phyloP scores from a whole-genome alignment of 2,113 vertebrate species.

The Barnardius zonarius region DNA sequence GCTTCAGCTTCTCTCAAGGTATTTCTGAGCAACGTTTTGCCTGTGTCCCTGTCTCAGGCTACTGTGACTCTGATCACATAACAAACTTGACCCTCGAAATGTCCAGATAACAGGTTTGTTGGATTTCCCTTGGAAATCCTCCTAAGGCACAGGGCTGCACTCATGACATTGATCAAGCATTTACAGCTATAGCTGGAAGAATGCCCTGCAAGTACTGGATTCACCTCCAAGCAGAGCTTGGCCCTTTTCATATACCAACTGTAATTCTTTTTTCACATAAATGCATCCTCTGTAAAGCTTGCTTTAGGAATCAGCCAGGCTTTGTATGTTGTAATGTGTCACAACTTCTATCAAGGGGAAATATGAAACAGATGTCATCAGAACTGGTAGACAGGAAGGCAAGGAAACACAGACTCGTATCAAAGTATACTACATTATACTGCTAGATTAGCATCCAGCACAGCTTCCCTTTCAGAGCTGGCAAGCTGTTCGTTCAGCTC shows the following conservation, averaged over 20 bases:
- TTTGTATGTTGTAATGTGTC: not conserved
- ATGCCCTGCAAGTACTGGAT: not conserved
- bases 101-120: not conserved
- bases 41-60: not conserved
- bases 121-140: not conserved
- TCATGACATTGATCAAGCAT: not conserved
- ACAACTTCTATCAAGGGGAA: slow-evolving; percentile 36
- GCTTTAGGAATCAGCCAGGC: not conserved
- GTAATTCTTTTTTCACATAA: not conserved
- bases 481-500: not conserved
- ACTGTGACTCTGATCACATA: not conserved
- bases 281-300: not conserved
- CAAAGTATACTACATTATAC: slow-evolving; percentile 32
- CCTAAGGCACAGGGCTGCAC: rapidly evolving
- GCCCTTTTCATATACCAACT: not conserved
- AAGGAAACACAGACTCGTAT: slow-evolving; percentile 25
- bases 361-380: slow-evolving; percentile 25
- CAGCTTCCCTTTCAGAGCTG: not conserved
- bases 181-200: not conserved
- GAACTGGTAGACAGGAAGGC: slow-evolving; percentile 9
- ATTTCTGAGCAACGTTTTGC: not conserved
- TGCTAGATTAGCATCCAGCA: slow-evolving; percentile 28
- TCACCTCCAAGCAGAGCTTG: not conserved
- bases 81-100: not conserved
- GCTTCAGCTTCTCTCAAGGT: not conserved